These are phyloP conservation scores for Camponotus pennsylvanicus DNA, from an alignment of 1,140 invertebrate species.

Conservation along the genomic window DNA sequence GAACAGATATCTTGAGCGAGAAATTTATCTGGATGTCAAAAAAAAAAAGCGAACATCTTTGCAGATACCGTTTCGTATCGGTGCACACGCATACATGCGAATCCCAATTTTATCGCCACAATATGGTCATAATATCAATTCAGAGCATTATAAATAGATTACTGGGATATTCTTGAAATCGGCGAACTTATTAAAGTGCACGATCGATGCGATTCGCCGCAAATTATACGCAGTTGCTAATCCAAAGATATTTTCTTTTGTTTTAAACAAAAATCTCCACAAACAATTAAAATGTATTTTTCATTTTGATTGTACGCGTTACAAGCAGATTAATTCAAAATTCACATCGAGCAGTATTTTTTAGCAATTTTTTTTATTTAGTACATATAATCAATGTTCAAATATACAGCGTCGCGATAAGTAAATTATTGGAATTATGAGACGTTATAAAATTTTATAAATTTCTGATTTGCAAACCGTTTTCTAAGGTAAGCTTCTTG, in stretches of 20 bases:
- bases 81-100: background rate
- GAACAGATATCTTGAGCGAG: background rate
- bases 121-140: constrained; percentile 9
- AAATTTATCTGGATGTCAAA: constrained; percentile 4
- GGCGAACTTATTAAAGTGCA: background rate
- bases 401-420: background rate
- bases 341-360: too few relatives aligned
- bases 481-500: background rate
- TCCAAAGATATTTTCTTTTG: background rate
- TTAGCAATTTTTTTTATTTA: background rate
- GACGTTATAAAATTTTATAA: background rate
- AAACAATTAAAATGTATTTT: background rate
- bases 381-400: background rate
- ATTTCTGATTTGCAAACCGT: background rate
- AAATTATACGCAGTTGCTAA: background rate
- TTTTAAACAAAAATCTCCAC: background rate
- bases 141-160: constrained; percentile 44
- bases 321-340: background rate
- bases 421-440: background rate
- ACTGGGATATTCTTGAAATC: constrained; percentile 33
- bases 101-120: constrained; percentile 40
- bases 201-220: constrained; percentile 18
- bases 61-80: constrained; percentile 16
- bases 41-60: background rate
- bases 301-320: background rate